These are phyloP conservation scores for Austrofundulus limnaeus DNA, from an alignment of 2,113 vertebrate genomes.

Conservation along the genomic window DNA sequence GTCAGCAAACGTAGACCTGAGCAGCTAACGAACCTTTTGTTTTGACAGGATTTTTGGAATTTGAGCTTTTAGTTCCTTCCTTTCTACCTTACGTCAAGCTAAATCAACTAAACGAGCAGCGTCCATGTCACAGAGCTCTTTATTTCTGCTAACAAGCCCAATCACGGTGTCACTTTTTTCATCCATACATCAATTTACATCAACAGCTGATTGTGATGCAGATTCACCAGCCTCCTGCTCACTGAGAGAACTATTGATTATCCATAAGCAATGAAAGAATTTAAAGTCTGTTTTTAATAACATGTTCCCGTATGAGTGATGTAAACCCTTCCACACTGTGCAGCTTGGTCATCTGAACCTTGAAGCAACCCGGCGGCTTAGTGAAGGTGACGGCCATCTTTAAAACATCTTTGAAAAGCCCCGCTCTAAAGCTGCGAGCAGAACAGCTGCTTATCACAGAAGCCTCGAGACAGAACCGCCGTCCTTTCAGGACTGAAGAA, in stretches of 20 bases:
- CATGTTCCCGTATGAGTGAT: too few species aligned
- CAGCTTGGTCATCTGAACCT: too few species aligned
- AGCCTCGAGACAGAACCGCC: slow-evolving; percentile 18
- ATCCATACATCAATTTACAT: not conserved
- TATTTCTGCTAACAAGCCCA: not conserved
- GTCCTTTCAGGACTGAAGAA: slow-evolving; percentile 41
- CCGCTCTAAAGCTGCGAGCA: slow-evolving; percentile 2
- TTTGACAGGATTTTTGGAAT: not conserved
- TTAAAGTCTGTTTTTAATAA: not conserved
- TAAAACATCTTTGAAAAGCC: slow-evolving; percentile 7
- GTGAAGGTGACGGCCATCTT: too few species aligned
- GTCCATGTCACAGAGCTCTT: too few species aligned
- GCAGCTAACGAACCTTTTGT: slow-evolving; percentile 5
- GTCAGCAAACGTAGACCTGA: slow-evolving; percentile 2
- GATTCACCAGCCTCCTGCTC: slow-evolving; percentile 5
- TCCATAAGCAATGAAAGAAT: slow-evolving; percentile 6
- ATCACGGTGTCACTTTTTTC: not conserved
- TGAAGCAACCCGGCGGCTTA: too few species aligned
- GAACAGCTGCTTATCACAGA: slow-evolving; percentile 29
- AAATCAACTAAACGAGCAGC: too few species aligned
- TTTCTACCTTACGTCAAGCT: too few species aligned
- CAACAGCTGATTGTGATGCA: not conserved
- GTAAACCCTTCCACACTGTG: too few species aligned
- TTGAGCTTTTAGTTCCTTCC: not conserved
- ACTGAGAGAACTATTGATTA: slow-evolving; percentile 12